Conservation (phyloP, 2,113 vertebrate genomes). For the Ciconia boyciana region DNA sequence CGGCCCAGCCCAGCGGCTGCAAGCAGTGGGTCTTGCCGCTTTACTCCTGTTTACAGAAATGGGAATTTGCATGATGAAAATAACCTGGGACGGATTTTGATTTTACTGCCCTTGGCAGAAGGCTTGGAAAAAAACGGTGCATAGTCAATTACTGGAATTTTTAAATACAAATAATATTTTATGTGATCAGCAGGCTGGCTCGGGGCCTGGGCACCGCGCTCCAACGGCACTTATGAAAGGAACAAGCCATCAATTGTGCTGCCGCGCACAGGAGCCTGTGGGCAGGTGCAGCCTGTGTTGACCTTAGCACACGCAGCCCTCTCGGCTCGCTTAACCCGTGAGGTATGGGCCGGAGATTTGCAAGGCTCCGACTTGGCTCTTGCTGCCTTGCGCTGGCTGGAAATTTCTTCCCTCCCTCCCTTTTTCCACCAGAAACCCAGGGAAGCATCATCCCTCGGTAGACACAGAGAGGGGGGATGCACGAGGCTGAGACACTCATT, state of each 20-base stretch:
- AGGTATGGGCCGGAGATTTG: neutral
- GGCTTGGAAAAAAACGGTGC: conserved; percentile 80
- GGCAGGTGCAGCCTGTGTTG: conserved; percentile 72
- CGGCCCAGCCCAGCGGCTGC: neutral
- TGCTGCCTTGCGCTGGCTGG: neutral
- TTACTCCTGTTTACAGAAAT: conserved; percentile 78
- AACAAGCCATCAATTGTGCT: conserved; percentile 79
- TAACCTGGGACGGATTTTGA: conserved; percentile 77
- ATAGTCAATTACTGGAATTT: conserved; percentile 87
- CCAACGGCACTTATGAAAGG: conserved; percentile 71
- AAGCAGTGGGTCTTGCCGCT: neutral
- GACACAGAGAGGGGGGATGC: neutral
- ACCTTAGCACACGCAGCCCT: conserved; percentile 52
- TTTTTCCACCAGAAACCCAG: neutral
- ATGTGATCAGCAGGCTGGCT: conserved; percentile 82
- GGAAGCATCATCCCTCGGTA: neutral
- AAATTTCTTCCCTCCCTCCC: neutral
- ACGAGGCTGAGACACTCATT: fast-evolving
- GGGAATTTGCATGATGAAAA: conserved; percentile 85
- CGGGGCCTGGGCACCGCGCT: conserved; percentile 73
- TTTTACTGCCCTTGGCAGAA: conserved; percentile 82
- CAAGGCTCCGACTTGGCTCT: neutral
- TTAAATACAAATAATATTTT: conserved; percentile 89
- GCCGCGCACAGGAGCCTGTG: conserved; percentile 59
- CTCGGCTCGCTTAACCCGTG: conserved; percentile 56